Conservation (phyloP, 2,888 invertebrate genomes). For the Pachycephus smyrnensis region DNA sequence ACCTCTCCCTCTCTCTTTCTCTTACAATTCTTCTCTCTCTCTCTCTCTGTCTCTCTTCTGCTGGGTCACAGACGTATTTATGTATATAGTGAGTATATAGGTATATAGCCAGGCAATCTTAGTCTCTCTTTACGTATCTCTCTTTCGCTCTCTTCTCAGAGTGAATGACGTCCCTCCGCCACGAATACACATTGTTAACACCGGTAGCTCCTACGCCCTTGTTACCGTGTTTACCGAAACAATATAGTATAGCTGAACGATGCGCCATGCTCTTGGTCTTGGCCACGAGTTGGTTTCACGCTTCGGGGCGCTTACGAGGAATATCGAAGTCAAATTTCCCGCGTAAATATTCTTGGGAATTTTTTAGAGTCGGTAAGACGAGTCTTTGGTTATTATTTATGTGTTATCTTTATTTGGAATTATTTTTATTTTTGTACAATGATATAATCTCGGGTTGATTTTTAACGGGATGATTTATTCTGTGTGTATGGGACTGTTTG, state of each 20-base stretch:
- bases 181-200: conserved; percentile 31
- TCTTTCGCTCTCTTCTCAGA: conserved; percentile 11
- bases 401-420: background rate
- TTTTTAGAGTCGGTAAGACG: background rate
- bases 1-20: background rate
- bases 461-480: background rate
- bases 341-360: background rate
- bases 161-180: conserved; percentile 23
- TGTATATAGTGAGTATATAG: background rate
- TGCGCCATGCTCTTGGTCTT: background rate
- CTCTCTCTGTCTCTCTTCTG: conserved; percentile 1
- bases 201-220: conserved; percentile 23
- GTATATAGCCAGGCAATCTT: background rate
- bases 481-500: background rate
- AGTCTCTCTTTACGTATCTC: background rate
- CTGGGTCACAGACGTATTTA: background rate
- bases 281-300: background rate
- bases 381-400: background rate
- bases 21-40: too few species aligned
- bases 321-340: background rate
- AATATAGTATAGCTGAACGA: conserved; percentile 12
- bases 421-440: background rate
- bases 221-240: conserved; percentile 31
- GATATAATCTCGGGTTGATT: background rate
- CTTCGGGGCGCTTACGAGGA: background rate